phyloP scores from a whole-genome alignment of 2,888 invertebrate genomes.

The Caenorhabditis sp. region DNA sequence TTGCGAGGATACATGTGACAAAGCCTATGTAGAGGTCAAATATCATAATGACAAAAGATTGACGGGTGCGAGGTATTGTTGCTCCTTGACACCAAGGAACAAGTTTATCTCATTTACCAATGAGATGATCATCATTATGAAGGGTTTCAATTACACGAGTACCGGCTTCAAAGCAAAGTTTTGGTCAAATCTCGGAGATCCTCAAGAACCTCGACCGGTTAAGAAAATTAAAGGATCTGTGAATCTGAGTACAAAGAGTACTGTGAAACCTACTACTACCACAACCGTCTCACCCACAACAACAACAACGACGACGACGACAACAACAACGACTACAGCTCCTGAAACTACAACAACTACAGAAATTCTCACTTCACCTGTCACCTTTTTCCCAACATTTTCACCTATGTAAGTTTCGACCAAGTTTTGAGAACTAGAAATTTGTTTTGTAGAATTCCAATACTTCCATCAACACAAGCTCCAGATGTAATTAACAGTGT shows the following conservation, averaged over 20 bases:
- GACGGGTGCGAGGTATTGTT: constrained; percentile 69
- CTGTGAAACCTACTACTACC: neutral
- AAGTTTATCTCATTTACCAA: constrained; percentile 57
- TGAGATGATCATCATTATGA: constrained; percentile 65
- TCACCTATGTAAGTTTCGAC: constrained; percentile 29
- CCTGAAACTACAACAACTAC: neutral
- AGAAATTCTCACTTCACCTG: constrained; percentile 2
- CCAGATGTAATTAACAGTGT: constrained; percentile 43
- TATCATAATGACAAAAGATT: constrained; percentile 59
- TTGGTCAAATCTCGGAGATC: constrained; percentile 57
- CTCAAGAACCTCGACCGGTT: constrained; percentile 15
- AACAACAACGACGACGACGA: constrained; percentile 7
- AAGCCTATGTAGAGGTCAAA: constrained; percentile 69
- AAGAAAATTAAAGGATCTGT: neutral
- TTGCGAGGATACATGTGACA: constrained; percentile 69
- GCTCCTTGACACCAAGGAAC: constrained; percentile 53
- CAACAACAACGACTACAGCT: neutral
- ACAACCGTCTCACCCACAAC: constrained; percentile 19
- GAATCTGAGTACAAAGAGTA: neutral
- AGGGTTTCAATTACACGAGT: constrained; percentile 49
- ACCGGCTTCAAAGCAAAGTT: constrained; percentile 59
- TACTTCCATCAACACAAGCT: constrained; percentile 32
- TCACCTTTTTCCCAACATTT: constrained; percentile 21
- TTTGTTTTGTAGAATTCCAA: constrained; percentile 20
- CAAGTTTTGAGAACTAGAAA: neutral